A percentile compares a stretch with the other conserved stretches of the same genome.
Evolutionary conservation across 1,140 invertebrate species (phyloP).

Genomic region (Brachionus manjavacas): DNA sequence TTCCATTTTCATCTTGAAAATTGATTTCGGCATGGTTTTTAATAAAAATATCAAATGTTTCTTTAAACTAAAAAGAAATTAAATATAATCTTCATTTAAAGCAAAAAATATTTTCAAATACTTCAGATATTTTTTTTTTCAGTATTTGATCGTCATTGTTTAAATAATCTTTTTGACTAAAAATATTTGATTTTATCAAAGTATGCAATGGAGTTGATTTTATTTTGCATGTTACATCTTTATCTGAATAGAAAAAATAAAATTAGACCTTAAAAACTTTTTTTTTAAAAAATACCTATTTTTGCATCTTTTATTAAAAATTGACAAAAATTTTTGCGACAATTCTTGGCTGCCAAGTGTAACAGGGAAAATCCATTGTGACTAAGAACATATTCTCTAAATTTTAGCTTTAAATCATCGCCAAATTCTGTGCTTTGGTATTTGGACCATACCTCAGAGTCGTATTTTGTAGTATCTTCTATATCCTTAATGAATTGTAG

Average conservation of each 20-base stretch:
- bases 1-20: constrained; percentile 1
- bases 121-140: background rate
- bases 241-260: background rate
- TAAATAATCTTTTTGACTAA: background rate
- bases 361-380: background rate
- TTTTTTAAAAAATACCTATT: constrained; percentile 18
- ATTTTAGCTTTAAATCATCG: background rate
- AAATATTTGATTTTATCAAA: constrained; percentile 15
- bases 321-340: constrained; percentile 14
- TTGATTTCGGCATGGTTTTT: background rate
- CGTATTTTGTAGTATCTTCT: background rate
- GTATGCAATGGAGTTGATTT: constrained; percentile 16
- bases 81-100: background rate
- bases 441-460: background rate
- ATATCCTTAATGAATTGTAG: constrained; percentile 12
- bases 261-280: too few relatives aligned
- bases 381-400: background rate
- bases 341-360: constrained; percentile 31
- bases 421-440: background rate
- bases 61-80: constrained; percentile 9
- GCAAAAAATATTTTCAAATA: background rate
- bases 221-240: background rate
- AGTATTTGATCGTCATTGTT: background rate
- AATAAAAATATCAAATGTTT: background rate
- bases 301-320: constrained; percentile 18